Evolutionary conservation across 2,797 vertebrate species (phyloP).

Genomic region (Buceros bicornis): DNA sequence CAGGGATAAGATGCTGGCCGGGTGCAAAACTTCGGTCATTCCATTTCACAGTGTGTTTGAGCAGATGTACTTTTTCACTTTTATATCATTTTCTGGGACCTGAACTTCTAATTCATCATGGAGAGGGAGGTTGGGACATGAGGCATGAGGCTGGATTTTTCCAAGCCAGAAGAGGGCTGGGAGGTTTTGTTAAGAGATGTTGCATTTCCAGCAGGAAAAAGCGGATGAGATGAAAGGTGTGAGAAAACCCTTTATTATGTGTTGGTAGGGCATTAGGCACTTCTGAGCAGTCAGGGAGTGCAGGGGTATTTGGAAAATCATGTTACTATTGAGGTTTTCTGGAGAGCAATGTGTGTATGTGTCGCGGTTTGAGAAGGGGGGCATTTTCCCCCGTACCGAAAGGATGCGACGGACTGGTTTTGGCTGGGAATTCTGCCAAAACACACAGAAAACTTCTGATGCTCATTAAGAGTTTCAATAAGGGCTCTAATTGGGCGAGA

Average conservation of each 20-base stretch:
- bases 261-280: neutral
- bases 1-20: no score
- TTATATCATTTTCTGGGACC: neutral
- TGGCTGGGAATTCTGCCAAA: no score
- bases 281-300: neutral
- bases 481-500: no score
- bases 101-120: neutral
- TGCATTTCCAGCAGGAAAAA: neutral
- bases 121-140: neutral
- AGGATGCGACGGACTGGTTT: no score
- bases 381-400: no score
- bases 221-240: neutral
- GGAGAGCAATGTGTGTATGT: neutral
- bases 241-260: neutral
- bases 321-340: neutral
- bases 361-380: no score
- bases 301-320: neutral
- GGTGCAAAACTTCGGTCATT: neutral
- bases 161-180: neutral
- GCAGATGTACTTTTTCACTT: neutral
- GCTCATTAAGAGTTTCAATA: no score
- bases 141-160: neutral
- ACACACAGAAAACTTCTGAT: no score
- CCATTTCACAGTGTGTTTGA: slow-evolving; percentile 10
- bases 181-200: neutral